Evolutionary conservation across 2,797 vertebrate species (phyloP).

Genomic region (Acipenser ruthenus): DNA sequence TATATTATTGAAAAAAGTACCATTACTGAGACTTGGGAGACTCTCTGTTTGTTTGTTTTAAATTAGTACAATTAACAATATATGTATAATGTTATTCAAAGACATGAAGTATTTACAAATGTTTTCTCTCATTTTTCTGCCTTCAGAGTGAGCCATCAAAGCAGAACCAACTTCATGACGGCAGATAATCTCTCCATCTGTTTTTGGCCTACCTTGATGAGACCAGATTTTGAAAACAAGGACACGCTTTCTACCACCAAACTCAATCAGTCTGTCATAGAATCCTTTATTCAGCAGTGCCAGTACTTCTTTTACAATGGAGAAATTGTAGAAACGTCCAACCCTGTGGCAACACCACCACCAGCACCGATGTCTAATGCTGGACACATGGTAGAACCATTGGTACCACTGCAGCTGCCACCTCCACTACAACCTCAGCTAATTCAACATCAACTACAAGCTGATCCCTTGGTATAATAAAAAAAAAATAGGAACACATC

Average conservation of each 20-base stretch:
- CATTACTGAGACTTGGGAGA: too few species aligned
- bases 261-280: slow-evolving; percentile 91
- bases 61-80: too few species aligned
- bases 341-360: slow-evolving; percentile 67
- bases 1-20: too few species aligned
- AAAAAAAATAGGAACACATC: neutral
- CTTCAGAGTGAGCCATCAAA: slow-evolving; percentile 87
- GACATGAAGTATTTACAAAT: neutral
- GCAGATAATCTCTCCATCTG: slow-evolving; percentile 96
- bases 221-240: slow-evolving; percentile 93
- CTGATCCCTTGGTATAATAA: slow-evolving; percentile 72
- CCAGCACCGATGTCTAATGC: slow-evolving; percentile 56
- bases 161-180: slow-evolving; percentile 87
- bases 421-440: slow-evolving; percentile 90
- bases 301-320: slow-evolving; percentile 93
- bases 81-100: too few species aligned
- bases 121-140: slow-evolving; percentile 18
- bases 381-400: slow-evolving; percentile 79
- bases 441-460: slow-evolving; percentile 79
- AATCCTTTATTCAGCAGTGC: slow-evolving; percentile 92
- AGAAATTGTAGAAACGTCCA: slow-evolving; percentile 75
- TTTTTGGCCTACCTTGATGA: slow-evolving; percentile 97
- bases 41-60: too few species aligned
- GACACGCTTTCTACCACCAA: slow-evolving; percentile 93
- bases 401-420: slow-evolving; percentile 88